phyloP scores from a whole-genome alignment of 2,797 vertebrate species.

The Gila robusta region DNA sequence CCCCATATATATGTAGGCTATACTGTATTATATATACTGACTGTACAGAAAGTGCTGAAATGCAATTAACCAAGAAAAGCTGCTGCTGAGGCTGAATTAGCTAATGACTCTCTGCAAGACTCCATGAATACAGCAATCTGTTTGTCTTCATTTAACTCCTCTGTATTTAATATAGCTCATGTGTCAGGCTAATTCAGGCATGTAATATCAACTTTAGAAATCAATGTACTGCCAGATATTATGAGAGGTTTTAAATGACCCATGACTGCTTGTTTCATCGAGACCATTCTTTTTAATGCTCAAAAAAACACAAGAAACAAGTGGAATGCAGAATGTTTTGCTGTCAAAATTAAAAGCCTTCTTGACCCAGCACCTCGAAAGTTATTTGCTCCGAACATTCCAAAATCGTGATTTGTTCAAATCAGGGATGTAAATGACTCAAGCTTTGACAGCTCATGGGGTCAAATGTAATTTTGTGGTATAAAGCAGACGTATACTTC shows the following conservation, averaged over 20 bases:
- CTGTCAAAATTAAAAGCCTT: slow-evolving; percentile 25
- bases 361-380: slow-evolving; percentile 30
- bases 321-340: slow-evolving; percentile 32
- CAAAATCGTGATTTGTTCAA: slow-evolving; percentile 42
- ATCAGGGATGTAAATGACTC: slow-evolving; percentile 65
- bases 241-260: slow-evolving; percentile 49
- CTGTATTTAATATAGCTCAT: slow-evolving; percentile 20
- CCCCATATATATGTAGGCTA: background rate
- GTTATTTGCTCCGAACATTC: slow-evolving; percentile 60
- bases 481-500: slow-evolving; percentile 52
- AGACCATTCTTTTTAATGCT: background rate
- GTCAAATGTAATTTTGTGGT: slow-evolving; percentile 68
- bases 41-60: slow-evolving; percentile 43
- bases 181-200: slow-evolving; percentile 36
- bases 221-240: slow-evolving; percentile 54
- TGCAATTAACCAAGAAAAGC: slow-evolving; percentile 26
- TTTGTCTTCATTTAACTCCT: slow-evolving; percentile 30
- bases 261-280: slow-evolving; percentile 38
- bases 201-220: slow-evolving; percentile 53
- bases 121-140: slow-evolving; percentile 5
- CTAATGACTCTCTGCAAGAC: slow-evolving; percentile 28
- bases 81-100: slow-evolving; percentile 34
- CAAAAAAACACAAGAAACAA: slow-evolving; percentile 10
- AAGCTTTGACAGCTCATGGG: slow-evolving; percentile 68
- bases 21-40: slow-evolving; percentile 9